These are phyloP conservation scores for Ursus arctos DNA, from an alignment of 2,113 vertebrate species.

Conservation along the genomic window DNA sequence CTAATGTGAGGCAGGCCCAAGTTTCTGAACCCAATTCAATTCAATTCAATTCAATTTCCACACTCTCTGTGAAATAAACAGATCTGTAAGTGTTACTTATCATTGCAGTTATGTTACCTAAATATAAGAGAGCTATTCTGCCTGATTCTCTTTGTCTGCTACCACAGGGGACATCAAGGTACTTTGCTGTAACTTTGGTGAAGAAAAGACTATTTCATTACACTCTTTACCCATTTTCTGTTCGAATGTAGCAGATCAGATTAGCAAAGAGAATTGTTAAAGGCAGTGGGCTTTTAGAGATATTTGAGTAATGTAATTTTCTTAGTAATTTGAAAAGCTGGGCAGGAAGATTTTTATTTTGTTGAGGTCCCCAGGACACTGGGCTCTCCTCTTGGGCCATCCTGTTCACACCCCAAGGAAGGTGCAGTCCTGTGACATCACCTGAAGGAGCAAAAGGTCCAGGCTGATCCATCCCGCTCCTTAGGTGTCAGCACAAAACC, in stretches of 20 bases:
- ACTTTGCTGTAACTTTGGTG: background rate
- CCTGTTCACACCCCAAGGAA: background rate
- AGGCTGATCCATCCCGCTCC: fast-evolving
- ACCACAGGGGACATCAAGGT: background rate
- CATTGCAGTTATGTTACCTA: background rate
- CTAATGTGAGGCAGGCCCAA: background rate
- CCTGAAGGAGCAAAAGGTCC: background rate
- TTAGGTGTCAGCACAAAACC: background rate
- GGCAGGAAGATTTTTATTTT: background rate
- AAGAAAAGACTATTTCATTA: background rate
- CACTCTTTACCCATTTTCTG: background rate
- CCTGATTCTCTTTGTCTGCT: background rate
- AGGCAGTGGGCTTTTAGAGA: background rate
- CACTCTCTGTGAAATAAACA: background rate
- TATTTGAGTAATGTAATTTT: background rate
- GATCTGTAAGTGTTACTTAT: background rate
- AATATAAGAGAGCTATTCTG: background rate
- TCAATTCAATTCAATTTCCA: background rate
- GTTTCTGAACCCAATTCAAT: background rate
- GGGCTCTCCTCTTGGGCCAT: background rate
- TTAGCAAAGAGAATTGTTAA: background rate
- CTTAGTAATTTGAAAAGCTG: background rate
- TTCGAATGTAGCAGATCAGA: background rate
- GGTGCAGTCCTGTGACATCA: background rate
- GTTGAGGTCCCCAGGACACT: background rate